Conservation (phyloP, 2,113 vertebrate genomes). For the Kobus ellipsiprymnus region DNA sequence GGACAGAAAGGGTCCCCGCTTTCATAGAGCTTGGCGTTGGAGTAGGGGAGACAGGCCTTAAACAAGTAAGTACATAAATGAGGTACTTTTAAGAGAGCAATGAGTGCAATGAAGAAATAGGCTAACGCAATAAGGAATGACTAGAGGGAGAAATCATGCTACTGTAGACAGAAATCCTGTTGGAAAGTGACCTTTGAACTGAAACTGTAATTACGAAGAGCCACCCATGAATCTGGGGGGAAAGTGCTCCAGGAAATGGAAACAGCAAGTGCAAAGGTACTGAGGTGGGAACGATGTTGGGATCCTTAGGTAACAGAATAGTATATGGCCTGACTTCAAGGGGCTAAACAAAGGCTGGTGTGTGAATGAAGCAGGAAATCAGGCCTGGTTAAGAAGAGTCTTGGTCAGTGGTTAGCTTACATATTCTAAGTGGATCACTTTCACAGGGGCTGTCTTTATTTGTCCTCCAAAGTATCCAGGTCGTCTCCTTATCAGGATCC, state of each 20-base stretch:
- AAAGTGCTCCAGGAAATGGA: neutral
- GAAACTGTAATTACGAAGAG: neutral
- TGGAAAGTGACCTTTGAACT: neutral
- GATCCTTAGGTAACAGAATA: neutral
- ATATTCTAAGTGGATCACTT: neutral
- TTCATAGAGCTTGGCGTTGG: neutral
- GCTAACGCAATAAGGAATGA: neutral
- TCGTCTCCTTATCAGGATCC: neutral
- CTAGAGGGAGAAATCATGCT: neutral
- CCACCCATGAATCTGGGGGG: neutral
- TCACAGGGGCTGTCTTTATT: neutral
- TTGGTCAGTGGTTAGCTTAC: neutral
- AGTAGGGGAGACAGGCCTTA: neutral
- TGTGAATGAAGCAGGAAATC: neutral
- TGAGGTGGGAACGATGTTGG: neutral
- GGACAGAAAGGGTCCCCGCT: neutral
- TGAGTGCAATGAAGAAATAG: neutral
- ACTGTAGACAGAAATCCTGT: neutral
- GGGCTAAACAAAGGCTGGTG: neutral
- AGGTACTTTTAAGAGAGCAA: neutral
- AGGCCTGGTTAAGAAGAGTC: neutral
- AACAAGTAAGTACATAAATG: neutral
- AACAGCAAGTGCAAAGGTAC: neutral
- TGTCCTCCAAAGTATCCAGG: neutral
- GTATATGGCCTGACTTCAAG: neutral